Conservation (phyloP, 1,140 invertebrate genomes). For the Drosophila lini region DNA sequence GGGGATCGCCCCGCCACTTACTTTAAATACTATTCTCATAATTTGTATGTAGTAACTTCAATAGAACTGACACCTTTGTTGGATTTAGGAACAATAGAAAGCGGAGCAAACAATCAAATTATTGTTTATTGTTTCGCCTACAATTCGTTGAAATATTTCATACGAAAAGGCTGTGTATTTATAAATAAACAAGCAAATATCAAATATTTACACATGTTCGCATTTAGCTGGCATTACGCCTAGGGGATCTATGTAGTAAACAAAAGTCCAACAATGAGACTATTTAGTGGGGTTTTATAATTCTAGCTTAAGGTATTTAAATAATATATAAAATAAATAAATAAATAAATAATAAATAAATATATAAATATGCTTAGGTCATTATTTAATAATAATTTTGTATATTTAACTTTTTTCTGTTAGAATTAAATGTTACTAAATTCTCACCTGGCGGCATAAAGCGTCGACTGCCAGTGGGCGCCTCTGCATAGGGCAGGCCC, state of each 20-base stretch:
- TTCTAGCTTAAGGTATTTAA: background rate
- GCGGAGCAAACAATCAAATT: background rate
- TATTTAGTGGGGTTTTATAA: background rate
- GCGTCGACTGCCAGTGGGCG: constrained; percentile 91
- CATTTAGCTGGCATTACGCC: background rate
- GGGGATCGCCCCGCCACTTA: background rate
- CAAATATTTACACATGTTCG: background rate
- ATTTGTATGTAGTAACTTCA: background rate
- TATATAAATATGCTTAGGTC: no score
- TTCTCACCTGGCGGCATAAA: constrained; percentile 93
- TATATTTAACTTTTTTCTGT: background rate
- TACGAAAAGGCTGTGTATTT: background rate
- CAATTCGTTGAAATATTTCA: background rate
- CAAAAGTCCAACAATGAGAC: background rate
- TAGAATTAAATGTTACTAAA: background rate
- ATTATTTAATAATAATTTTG: background rate
- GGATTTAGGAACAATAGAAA: background rate
- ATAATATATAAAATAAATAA: no score
- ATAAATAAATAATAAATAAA: no score
- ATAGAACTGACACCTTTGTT: background rate
- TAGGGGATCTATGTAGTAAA: background rate
- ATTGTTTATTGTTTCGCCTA: background rate
- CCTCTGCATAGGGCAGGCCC: constrained; percentile 95
- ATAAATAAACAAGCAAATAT: background rate
- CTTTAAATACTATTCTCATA: constrained; percentile 7